Evolutionary conservation across 2,113 vertebrate genomes (phyloP).

Genomic region (Ictalurus furcatus): DNA sequence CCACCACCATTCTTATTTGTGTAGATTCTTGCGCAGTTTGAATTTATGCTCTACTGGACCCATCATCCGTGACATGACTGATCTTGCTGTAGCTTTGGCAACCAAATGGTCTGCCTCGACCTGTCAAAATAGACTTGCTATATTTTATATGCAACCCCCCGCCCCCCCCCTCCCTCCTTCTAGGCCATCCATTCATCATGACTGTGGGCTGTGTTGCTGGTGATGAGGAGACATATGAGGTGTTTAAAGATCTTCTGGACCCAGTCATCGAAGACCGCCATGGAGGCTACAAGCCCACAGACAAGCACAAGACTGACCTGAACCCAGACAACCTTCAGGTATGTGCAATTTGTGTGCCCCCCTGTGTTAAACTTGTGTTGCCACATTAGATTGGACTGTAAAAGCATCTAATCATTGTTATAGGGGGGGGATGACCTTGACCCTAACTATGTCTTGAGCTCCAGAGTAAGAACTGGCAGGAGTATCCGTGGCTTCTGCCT

Average conservation of each 20-base stretch:
- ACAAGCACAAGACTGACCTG: constrained; percentile 92
- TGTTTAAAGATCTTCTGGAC: constrained; percentile 89
- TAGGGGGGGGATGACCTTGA: constrained; percentile 95
- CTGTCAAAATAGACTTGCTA: background rate
- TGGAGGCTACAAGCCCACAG: constrained; percentile 89
- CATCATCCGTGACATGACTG: background rate
- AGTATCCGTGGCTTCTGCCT: constrained; percentile 92
- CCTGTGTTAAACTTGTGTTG: background rate
- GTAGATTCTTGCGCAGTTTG: background rate
- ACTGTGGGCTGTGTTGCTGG: constrained; percentile 92
- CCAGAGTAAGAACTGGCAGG: constrained; percentile 90
- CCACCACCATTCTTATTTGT: background rate
- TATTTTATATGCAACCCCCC: background rate
- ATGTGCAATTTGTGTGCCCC: background rate
- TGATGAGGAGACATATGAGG: constrained; percentile 89
- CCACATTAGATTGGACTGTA: background rate
- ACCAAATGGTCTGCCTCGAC: background rate
- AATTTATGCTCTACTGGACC: background rate
- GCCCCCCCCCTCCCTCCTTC: background rate
- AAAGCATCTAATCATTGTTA: constrained; percentile 26
- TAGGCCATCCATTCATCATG: constrained; percentile 95
- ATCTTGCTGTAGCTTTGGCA: background rate
- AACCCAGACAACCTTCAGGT: constrained; percentile 88
- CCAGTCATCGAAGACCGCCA: constrained; percentile 92
- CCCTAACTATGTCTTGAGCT: constrained; percentile 91